Evolutionary conservation across 2,797 vertebrate species (phyloP).

Genomic region (Gastrophryne carolinensis): DNA sequence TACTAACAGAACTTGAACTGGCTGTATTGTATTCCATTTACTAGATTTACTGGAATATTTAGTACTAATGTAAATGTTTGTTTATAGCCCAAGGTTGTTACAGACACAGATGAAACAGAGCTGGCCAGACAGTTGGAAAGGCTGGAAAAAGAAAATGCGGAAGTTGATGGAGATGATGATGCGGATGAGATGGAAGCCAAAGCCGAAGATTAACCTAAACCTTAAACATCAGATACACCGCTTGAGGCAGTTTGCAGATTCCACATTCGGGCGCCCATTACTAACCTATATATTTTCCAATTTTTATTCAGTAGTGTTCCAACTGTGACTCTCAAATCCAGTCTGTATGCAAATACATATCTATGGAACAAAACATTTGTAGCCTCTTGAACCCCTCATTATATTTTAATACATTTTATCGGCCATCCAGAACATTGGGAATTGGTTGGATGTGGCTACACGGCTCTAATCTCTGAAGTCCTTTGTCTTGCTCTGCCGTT

Average conservation of each 20-base stretch:
- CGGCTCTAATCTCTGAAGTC: not conserved
- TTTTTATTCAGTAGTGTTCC: not conserved
- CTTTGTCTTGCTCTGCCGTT: no score
- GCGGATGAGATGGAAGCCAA: conserved; percentile 98
- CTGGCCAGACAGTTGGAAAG: conserved; percentile 92
- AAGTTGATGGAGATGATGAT: conserved; percentile 97
- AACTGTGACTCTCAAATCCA: not conserved
- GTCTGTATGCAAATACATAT: not conserved
- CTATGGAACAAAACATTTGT: not conserved
- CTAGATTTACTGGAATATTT: no score
- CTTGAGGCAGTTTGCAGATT: not conserved
- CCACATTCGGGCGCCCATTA: not conserved
- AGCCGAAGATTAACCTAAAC: conserved; percentile 81
- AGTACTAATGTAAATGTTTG: not conserved
- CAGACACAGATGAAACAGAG: conserved; percentile 96
- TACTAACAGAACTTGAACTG: no score
- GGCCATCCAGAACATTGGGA: not conserved
- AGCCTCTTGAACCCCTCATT: not conserved
- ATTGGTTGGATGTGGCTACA: not conserved
- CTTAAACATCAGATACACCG: not conserved
- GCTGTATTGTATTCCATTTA: no score
- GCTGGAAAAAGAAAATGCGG: conserved; percentile 95
- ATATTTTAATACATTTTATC: not conserved
- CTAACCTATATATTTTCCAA: not conserved
- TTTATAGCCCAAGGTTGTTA: conserved; percentile 93